Evolutionary conservation across 2,888 invertebrate species (phyloP).

Genomic region (Macroteleia sp.): DNA sequence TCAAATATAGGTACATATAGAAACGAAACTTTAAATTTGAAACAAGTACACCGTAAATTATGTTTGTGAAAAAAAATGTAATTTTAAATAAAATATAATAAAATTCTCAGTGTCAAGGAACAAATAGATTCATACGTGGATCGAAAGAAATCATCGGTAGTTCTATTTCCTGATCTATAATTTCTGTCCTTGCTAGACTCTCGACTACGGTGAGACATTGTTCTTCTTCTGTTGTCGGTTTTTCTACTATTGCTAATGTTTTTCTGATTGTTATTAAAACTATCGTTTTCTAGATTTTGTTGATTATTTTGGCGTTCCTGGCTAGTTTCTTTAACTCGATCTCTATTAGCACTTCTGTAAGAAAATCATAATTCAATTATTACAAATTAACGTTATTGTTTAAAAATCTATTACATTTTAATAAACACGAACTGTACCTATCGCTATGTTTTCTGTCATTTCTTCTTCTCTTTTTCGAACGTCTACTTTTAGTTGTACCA

Average conservation of each 20-base stretch:
- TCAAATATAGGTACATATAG: too few relatives aligned
- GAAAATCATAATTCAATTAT: not conserved
- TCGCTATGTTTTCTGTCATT: conserved; percentile 66
- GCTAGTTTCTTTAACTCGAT: conserved; percentile 76
- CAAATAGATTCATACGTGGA: too few relatives aligned
- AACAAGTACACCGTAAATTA: too few relatives aligned
- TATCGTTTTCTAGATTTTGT: conserved; percentile 80
- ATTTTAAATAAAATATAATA: too few relatives aligned
- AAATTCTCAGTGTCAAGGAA: too few relatives aligned
- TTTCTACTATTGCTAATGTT: conserved; percentile 71
- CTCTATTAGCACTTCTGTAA: conserved; percentile 76
- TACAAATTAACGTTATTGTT: conserved; percentile 1
- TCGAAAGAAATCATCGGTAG: conserved; percentile 77
- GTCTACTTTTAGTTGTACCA: conserved; percentile 83
- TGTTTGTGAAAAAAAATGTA: too few relatives aligned
- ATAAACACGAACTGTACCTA: too few relatives aligned
- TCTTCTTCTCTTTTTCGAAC: conserved; percentile 84
- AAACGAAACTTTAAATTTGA: too few relatives aligned
- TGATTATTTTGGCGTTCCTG: conserved; percentile 81
- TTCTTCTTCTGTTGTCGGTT: conserved; percentile 76
- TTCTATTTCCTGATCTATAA: conserved; percentile 75
- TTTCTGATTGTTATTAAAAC: conserved; percentile 77
- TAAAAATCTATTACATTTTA: conserved; percentile 7
- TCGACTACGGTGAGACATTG: conserved; percentile 80
- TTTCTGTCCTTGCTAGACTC: conserved; percentile 84